Conservation (phyloP, 2,888 invertebrate genomes). For the Ctenicera cuprea region DNA sequence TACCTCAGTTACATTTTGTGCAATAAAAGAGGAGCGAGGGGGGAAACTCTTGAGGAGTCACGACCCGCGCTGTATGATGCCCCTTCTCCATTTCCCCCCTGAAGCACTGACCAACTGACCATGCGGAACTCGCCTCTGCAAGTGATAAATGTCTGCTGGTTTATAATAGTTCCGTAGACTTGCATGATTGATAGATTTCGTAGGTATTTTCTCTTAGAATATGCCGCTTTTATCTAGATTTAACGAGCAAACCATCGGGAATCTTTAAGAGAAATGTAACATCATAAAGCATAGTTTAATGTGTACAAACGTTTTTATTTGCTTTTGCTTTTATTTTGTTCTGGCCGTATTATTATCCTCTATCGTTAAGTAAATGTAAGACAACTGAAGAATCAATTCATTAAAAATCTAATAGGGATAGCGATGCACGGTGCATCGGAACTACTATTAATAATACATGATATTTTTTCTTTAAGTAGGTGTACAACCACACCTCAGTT, state of each 20-base stretch:
- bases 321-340: not conserved
- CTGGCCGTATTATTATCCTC: not conserved
- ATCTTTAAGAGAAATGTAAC: constrained; percentile 30
- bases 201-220: constrained; percentile 39
- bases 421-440: too few species aligned
- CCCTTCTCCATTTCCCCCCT: constrained; percentile 51
- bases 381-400: not conserved
- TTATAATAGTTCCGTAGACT: constrained; percentile 59
- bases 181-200: constrained; percentile 61
- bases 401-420: not conserved
- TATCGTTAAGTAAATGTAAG: not conserved
- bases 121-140: constrained; percentile 61
- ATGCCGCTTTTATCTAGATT: constrained; percentile 41
- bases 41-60: constrained; percentile 23
- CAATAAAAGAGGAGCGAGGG: not conserved
- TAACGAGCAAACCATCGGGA: constrained; percentile 34
- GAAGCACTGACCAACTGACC: constrained; percentile 63
- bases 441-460: too few species aligned
- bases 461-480: too few species aligned
- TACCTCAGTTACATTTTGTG: not conserved
- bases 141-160: constrained; percentile 62
- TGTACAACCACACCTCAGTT: too few species aligned
- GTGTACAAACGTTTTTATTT: not conserved
- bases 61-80: constrained; percentile 25
- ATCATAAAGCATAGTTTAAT: constrained; percentile 27